Base-by-base conservation (phyloP, 53 echinoderm and acorn worm species). In the Arbacia lixula region DNA sequence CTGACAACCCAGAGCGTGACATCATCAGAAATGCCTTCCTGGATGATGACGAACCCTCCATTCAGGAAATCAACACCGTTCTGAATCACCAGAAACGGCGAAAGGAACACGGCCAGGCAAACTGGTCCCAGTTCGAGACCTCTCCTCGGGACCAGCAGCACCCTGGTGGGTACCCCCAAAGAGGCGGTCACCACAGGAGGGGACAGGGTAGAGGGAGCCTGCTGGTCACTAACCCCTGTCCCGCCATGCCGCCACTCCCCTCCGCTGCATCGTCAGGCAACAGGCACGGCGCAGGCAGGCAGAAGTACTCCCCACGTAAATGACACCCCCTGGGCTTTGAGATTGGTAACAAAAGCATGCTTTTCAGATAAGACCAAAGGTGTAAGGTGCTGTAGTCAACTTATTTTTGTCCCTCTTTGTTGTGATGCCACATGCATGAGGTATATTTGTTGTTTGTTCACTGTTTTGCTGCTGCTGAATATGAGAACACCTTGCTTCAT, bases 201-300 rank as follows among this genome's bases (percentile, higher is more conserved):
- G 60, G 56, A 32, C 58, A 77, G 2, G 77, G 77, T 3, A 34
- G 77, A 14, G 77, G 77, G 9, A 77, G 60, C 12, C 36, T 77
- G 1, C 60, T 39, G 22, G 39, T 57, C 5, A 77, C 37, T 26
- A 56, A 56, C n/a, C 77, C 77, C 4, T 31, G 53, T 17, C 50
- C 52, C 28, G 60, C 77, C 38, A 58, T 77, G 77, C 77, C 77
- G 36, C 58, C 77, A 0, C 32, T 77, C 28, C 58, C 77, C 2
- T 25, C 37, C 12, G 1, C 57, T 19, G 57, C 36, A 0, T 58
- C 39, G 2, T 58, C 56, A 10, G 60, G 56, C 3, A 77, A 40
- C 12, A 53, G 32, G 10, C 74, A 30, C 29, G 33, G 33, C 8
- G 32, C 74, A 52, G 24, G 19, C 75, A 75, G 36, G 30, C 75